phyloP scores from a whole-genome alignment of 2,888 invertebrate species.

The Drosophila fungiperda region DNA sequence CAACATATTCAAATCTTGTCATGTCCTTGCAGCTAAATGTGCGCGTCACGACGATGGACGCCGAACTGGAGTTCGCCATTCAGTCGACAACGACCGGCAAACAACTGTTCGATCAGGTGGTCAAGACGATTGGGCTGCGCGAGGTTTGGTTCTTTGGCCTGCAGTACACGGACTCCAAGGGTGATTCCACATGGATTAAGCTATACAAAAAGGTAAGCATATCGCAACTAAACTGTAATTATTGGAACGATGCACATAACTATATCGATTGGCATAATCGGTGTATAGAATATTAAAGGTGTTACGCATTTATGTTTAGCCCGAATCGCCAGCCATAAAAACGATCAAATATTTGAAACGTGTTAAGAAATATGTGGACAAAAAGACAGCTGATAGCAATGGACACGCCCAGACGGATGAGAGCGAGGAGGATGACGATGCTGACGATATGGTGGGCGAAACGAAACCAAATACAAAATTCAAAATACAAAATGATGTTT shows the following conservation, averaged over 20 bases:
- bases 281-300: slow-evolving; percentile 11
- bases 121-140: slow-evolving; percentile 99
- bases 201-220: slow-evolving; percentile 98
- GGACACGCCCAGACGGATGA: slow-evolving; percentile 74
- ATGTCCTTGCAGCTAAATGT: slow-evolving; percentile 94
- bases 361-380: slow-evolving; percentile 85
- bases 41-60: slow-evolving; percentile 99
- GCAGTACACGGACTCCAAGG: slow-evolving; percentile 99
- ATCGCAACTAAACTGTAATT: background rate
- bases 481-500: background rate
- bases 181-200: slow-evolving; percentile 99
- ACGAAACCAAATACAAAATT: background rate
- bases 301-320: slow-evolving; percentile 65
- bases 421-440: slow-evolving; percentile 88
- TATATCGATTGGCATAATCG: background rate
- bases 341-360: slow-evolving; percentile 85
- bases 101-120: slow-evolving; percentile 99
- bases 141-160: slow-evolving; percentile 99
- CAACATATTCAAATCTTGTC: background rate
- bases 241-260: too few relatives aligned
- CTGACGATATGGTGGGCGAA: slow-evolving; percentile 90
- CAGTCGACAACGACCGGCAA: slow-evolving; percentile 99
- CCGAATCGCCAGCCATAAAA: slow-evolving; percentile 84
- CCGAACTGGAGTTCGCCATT: slow-evolving; percentile 99
- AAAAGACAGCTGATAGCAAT: slow-evolving; percentile 82